Conservation (phyloP, 2,113 vertebrate species). For the Hystrix brachyura region DNA sequence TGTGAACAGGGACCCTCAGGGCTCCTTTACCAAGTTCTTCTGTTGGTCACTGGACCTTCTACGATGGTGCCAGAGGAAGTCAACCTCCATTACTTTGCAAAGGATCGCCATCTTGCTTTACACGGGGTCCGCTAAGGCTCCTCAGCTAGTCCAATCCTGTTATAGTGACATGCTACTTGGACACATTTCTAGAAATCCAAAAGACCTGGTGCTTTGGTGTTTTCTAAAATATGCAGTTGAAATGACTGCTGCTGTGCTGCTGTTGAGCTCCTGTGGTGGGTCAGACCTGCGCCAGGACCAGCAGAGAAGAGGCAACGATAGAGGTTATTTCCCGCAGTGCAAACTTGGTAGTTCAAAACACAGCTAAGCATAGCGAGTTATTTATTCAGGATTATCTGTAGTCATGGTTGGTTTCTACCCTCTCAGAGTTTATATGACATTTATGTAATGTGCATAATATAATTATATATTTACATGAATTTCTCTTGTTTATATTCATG, state of each 20-base stretch:
- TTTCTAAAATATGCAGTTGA: background rate
- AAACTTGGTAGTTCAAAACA: conserved; percentile 61
- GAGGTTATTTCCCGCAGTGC: conserved; percentile 60
- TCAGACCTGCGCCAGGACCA: background rate
- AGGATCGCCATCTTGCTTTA: background rate
- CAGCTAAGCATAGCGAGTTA: conserved; percentile 65
- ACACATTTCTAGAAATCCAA: background rate
- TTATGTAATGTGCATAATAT: conserved; percentile 83
- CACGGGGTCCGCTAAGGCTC: too few species aligned
- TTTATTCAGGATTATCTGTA: conserved; percentile 81
- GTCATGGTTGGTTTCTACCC: conserved; percentile 80
- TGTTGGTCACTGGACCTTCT: background rate
- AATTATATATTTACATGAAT: conserved; percentile 83
- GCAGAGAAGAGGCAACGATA: background rate
- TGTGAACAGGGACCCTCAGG: background rate
- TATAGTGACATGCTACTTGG: rapidly evolving
- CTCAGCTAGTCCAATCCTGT: background rate
- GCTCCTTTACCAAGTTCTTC: background rate
- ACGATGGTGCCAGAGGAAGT: background rate
- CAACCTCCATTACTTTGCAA: rapidly evolving
- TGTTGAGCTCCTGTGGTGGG: background rate
- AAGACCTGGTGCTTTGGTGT: background rate
- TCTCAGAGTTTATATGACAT: conserved; percentile 80
- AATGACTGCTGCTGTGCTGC: background rate
- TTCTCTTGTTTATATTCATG: conserved; percentile 82